Evolutionary conservation across 2,113 vertebrate species (phyloP).

Genomic region (Ellobius talpinus): DNA sequence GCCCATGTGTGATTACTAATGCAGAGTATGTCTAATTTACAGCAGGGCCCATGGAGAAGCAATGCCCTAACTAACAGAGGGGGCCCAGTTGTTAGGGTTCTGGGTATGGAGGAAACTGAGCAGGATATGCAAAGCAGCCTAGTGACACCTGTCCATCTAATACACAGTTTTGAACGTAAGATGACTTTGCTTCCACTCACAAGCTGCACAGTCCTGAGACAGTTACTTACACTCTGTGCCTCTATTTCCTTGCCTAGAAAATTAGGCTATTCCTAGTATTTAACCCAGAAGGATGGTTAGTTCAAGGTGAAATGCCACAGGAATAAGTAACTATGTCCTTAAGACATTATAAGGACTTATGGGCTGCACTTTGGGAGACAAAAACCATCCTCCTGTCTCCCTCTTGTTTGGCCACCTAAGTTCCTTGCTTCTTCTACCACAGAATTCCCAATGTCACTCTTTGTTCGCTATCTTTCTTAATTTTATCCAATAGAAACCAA

Average conservation of each 20-base stretch:
- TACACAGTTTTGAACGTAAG: neutral
- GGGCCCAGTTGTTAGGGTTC: neutral
- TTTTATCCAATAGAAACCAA: constrained; percentile 9
- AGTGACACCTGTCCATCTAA: too few species aligned
- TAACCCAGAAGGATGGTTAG: neutral
- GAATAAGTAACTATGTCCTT: neutral
- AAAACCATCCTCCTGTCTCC: neutral
- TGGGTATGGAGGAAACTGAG: neutral
- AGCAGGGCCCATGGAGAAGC: neutral
- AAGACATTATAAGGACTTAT: neutral
- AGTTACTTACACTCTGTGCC: neutral
- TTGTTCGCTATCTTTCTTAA: neutral
- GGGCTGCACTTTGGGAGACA: neutral
- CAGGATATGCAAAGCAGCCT: neutral
- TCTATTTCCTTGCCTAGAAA: constrained; percentile 15
- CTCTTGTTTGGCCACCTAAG: neutral
- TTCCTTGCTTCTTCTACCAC: neutral
- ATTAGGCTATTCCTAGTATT: neutral
- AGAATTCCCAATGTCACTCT: neutral
- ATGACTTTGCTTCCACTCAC: neutral
- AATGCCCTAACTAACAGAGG: neutral
- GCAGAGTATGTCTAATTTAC: neutral
- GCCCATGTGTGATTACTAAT: neutral
- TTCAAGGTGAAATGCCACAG: neutral
- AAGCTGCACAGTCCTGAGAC: neutral